Evolutionary conservation across 2,113 vertebrate genomes (phyloP).

Genomic region (Poecile atricapillus): DNA sequence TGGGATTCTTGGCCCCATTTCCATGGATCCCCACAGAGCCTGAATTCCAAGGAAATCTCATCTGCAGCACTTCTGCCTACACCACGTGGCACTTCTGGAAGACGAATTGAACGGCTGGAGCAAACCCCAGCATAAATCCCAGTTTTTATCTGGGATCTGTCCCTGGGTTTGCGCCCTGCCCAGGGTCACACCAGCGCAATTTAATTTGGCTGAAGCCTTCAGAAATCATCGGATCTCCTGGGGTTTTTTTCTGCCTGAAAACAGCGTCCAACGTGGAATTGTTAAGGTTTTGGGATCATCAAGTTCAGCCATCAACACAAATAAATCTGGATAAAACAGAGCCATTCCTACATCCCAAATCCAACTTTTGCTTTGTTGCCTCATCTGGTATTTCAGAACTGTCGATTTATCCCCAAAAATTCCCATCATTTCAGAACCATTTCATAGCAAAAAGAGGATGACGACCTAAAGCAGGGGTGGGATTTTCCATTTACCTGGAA

Average conservation of each 20-base stretch:
- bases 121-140: not conserved
- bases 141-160: not conserved
- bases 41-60: not conserved
- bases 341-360: not conserved
- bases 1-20: not conserved
- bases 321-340: not conserved
- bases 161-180: not conserved
- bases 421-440: not conserved
- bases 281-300: not conserved
- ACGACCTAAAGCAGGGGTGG: not conserved
- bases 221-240: not conserved
- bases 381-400: not conserved
- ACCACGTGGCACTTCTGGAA: not conserved
- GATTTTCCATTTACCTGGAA: not conserved
- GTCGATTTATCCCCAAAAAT: not conserved
- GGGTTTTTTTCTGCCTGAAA: not conserved
- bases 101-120: not conserved
- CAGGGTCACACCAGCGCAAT: not conserved
- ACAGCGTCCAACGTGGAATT: not conserved
- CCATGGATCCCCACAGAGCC: not conserved
- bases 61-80: not conserved
- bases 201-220: accelerated
- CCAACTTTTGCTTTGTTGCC: not conserved
- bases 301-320: not conserved
- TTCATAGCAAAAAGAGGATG: not conserved